Conservation (phyloP, 2,113 vertebrate species). For the Ageneiosus marmoratus region DNA sequence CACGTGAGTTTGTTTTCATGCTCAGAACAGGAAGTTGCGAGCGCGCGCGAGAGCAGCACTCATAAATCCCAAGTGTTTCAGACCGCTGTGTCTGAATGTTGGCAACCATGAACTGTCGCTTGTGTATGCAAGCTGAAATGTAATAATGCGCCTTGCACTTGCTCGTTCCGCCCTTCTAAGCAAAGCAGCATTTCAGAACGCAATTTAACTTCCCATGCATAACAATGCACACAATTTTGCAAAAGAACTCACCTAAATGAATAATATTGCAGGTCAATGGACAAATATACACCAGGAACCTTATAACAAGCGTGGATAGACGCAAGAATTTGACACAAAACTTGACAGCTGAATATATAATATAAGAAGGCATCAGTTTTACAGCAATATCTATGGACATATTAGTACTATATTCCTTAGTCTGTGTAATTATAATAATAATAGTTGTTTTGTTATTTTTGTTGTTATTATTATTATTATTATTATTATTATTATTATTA, state of each 20-base stretch:
- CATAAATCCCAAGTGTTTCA: neutral
- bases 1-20: slow-evolving; percentile 78
- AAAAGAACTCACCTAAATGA: neutral
- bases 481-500: neutral
- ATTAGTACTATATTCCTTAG: neutral
- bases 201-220: too few relatives aligned
- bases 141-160: neutral
- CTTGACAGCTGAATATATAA: neutral
- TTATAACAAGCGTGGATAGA: neutral
- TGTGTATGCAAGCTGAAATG: neutral
- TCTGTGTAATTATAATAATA: neutral
- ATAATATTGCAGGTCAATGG: neutral
- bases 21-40: slow-evolving; percentile 65
- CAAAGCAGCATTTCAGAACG: neutral
- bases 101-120: neutral
- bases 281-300: neutral
- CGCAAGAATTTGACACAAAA: neutral
- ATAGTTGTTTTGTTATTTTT: neutral
- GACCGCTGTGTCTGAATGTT: neutral
- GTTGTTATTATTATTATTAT: neutral
- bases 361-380: neutral
- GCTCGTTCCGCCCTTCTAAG: neutral
- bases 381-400: neutral
- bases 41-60: neutral
- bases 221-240: neutral